Conservation (phyloP, 2,888 invertebrate species). For the Mythimna vitellina region DNA sequence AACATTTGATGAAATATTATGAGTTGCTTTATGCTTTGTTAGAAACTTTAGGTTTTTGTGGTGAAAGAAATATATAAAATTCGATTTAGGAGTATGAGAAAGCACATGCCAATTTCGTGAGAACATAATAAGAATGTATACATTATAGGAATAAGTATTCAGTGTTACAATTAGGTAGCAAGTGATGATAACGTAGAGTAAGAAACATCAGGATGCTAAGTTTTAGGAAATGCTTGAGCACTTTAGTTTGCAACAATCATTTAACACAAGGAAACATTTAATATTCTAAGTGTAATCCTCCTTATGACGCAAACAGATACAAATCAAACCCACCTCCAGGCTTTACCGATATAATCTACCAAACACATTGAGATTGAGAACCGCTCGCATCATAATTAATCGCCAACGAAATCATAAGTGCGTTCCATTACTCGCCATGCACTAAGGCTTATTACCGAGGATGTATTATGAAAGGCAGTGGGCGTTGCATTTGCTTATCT, state of each 20-base stretch:
- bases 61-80: background rate
- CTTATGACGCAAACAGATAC: slow-evolving; percentile 13
- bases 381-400: slow-evolving; percentile 57
- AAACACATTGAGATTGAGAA: slow-evolving; percentile 53
- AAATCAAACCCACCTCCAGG: slow-evolving; percentile 32
- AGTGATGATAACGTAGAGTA: background rate
- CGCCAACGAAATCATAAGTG: slow-evolving; percentile 59
- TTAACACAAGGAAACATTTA: background rate
- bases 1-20: slow-evolving; percentile 26
- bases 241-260: background rate
- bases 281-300: slow-evolving; percentile 5
- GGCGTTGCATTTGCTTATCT: slow-evolving; percentile 68
- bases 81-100: background rate
- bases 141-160: background rate
- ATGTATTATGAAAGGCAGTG: slow-evolving; percentile 64
- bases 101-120: too few relatives aligned
- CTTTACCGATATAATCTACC: slow-evolving; percentile 40
- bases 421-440: slow-evolving; percentile 56
- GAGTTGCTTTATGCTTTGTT: background rate
- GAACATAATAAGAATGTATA: background rate
- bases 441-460: slow-evolving; percentile 58
- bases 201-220: background rate
- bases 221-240: background rate
- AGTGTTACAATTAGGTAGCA: background rate
- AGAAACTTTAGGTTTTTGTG: background rate